Conservation (phyloP, 2,888 invertebrate genomes). For the Erynnis tages region DNA sequence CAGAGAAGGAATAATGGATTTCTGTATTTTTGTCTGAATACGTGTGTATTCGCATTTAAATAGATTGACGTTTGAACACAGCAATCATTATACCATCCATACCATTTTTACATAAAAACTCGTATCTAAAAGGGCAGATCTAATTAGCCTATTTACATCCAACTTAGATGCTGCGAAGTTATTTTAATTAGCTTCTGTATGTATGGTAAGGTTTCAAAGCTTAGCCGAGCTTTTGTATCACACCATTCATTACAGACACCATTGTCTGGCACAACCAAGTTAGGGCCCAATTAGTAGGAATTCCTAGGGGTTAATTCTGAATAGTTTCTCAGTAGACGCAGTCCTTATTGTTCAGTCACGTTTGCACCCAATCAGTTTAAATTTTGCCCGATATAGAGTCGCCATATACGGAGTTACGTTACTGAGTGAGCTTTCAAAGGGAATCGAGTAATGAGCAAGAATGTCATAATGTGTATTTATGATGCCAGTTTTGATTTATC, state of each 20-base stretch:
- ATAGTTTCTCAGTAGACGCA: conserved; percentile 46
- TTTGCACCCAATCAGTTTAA: conserved; percentile 70
- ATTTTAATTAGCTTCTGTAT: conserved; percentile 2
- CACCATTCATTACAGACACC: conserved; percentile 17
- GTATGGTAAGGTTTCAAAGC: neutral
- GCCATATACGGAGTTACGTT: conserved; percentile 48
- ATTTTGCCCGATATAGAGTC: conserved; percentile 64
- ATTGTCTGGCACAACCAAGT: conserved; percentile 47
- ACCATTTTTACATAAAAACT: no score
- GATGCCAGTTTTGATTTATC: conserved; percentile 14
- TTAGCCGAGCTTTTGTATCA: conserved; percentile 9
- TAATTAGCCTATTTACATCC: neutral
- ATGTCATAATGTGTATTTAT: conserved; percentile 53
- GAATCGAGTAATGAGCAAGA: conserved; percentile 63
- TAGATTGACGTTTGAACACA: no score
- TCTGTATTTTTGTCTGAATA: no score
- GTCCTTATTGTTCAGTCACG: conserved; percentile 67
- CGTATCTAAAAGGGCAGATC: no score
- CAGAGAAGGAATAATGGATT: no score
- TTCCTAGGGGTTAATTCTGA: conserved; percentile 51
- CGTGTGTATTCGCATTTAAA: no score
- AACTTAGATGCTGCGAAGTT: neutral
- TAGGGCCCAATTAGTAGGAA: conserved; percentile 68
- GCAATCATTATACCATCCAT: no score
- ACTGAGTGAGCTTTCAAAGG: conserved; percentile 46